Conservation (phyloP, 2,797 vertebrate species). For the Gymnoscopelus braueri region DNA sequence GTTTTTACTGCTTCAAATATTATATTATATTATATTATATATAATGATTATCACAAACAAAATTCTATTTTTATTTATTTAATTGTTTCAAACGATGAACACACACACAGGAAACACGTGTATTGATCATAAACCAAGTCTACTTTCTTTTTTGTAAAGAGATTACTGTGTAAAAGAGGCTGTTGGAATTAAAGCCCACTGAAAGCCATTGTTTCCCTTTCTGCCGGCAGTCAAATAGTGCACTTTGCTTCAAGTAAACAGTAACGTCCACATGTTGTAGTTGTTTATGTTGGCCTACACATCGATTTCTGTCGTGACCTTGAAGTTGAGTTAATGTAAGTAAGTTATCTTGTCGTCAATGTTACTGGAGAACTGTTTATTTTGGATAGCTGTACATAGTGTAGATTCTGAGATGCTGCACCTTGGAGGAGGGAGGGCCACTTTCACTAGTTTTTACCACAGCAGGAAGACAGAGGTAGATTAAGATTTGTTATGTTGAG, state of each 20-base stretch:
- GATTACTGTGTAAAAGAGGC: slow-evolving; percentile 49
- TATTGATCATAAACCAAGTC: slow-evolving; percentile 1
- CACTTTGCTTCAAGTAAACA: slow-evolving; percentile 52
- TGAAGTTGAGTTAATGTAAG: slow-evolving; percentile 56
- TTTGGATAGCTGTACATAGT: slow-evolving; percentile 81
- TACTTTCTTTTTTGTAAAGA: slow-evolving; percentile 37
- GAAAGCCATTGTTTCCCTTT: slow-evolving; percentile 24
- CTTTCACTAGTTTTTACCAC: slow-evolving; percentile 72
- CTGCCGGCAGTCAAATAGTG: slow-evolving; percentile 31
- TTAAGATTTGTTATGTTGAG: slow-evolving; percentile 73
- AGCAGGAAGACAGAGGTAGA: slow-evolving; percentile 59
- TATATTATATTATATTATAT: slow-evolving; percentile 44
- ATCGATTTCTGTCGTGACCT: slow-evolving; percentile 65
- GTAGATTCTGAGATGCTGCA: slow-evolving; percentile 78
- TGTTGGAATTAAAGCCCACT: slow-evolving; percentile 30
- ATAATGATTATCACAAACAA: slow-evolving; percentile 56
- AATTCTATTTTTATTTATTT: slow-evolving; percentile 42
- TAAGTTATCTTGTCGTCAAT: slow-evolving; percentile 56
- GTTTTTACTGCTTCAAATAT: slow-evolving; percentile 70
- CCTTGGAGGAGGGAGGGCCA: slow-evolving; percentile 68
- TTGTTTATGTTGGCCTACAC: slow-evolving; percentile 60
- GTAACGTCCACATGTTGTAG: slow-evolving; percentile 41
- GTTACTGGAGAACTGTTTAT: slow-evolving; percentile 71
- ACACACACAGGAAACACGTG: slow-evolving; percentile 30
- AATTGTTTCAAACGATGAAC: slow-evolving; percentile 34